Percentiles rank a stretch among this genome's conserved stretches.
Conservation (phyloP, 2,888 invertebrate genomes). For the Microdon myrmicae region DNA sequence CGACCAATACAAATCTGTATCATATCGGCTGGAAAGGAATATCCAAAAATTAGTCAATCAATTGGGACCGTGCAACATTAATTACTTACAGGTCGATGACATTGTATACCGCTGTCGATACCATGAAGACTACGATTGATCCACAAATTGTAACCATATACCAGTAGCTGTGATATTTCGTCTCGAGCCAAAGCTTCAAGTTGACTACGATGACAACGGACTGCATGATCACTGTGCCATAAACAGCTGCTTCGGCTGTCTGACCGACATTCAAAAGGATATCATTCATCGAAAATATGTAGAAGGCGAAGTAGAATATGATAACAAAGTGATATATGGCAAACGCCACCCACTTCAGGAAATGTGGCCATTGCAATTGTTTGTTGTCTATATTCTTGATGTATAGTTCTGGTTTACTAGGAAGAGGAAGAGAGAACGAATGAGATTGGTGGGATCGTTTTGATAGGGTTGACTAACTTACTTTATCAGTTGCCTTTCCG, state of each 20-base stretch:
- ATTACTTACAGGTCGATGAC: constrained; percentile 71
- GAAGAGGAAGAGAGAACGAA: constrained; percentile 54
- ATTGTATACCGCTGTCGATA: constrained; percentile 71
- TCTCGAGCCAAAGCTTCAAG: constrained; percentile 73
- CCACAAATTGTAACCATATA: constrained; percentile 69
- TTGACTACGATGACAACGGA: constrained; percentile 71
- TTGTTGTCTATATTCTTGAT: constrained; percentile 73
- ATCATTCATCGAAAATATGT: constrained; percentile 67
- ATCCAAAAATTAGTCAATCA: constrained; percentile 8
- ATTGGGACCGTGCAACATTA: neutral
- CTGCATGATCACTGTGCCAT: constrained; percentile 73
- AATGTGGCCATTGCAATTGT: constrained; percentile 72
- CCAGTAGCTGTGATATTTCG: constrained; percentile 71
- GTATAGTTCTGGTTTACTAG: constrained; percentile 77
- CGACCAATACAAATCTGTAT: constrained; percentile 71
- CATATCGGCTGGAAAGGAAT: constrained; percentile 63
- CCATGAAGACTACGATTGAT: constrained; percentile 71
- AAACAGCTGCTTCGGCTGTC: constrained; percentile 70
- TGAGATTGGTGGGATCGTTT: neutral
- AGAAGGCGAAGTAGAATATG: constrained; percentile 71
- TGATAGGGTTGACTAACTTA: constrained; percentile 58
- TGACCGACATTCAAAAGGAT: constrained; percentile 69
- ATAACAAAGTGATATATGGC: constrained; percentile 74
- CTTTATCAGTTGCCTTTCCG: constrained; percentile 69
- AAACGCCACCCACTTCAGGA: constrained; percentile 72